A percentile compares a stretch with the other conserved stretches of the same genome.
Conservation (phyloP, 2,797 vertebrate species). For the Tragopan temminckii region DNA sequence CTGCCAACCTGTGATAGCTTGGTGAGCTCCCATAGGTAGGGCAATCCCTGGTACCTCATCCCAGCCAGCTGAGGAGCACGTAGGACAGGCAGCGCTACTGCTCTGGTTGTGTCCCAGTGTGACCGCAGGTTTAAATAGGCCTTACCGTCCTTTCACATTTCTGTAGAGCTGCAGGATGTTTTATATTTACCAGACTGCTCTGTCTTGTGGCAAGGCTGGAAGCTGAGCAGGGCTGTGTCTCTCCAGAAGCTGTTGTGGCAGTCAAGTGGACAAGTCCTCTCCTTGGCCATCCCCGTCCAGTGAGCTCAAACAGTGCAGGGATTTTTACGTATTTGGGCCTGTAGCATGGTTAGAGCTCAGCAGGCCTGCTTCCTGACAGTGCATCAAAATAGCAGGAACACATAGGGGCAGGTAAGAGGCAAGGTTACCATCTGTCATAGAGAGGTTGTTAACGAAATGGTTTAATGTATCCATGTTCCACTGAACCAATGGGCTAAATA, state of each 20-base stretch:
- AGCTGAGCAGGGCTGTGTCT: neutral
- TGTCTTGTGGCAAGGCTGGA: neutral
- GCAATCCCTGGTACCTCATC: neutral
- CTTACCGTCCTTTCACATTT: neutral
- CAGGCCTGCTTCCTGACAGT: slow-evolving; percentile 43
- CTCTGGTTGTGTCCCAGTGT: neutral
- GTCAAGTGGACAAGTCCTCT: neutral
- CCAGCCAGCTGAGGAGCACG: neutral
- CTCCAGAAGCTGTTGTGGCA: neutral
- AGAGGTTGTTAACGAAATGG: slow-evolving; percentile 49
- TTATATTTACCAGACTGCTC: neutral
- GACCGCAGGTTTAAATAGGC: neutral
- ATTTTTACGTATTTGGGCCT: neutral
- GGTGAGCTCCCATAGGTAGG: neutral
- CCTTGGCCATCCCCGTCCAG: neutral
- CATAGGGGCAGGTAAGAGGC: slow-evolving; percentile 9
- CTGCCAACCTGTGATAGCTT: neutral
- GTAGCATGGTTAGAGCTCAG: slow-evolving; percentile 21
- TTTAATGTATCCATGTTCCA: slow-evolving; percentile 7
- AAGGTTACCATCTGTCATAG: slow-evolving; percentile 24
- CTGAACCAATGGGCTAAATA: slow-evolving; percentile 10
- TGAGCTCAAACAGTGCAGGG: neutral
- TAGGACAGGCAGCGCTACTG: neutral
- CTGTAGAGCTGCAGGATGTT: neutral
- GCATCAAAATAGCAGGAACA: slow-evolving; percentile 20